Percentiles rank a stretch among this genome's conserved stretches.
Conservation (phyloP, 2,113 vertebrate species). For the Falco punctatus region DNA sequence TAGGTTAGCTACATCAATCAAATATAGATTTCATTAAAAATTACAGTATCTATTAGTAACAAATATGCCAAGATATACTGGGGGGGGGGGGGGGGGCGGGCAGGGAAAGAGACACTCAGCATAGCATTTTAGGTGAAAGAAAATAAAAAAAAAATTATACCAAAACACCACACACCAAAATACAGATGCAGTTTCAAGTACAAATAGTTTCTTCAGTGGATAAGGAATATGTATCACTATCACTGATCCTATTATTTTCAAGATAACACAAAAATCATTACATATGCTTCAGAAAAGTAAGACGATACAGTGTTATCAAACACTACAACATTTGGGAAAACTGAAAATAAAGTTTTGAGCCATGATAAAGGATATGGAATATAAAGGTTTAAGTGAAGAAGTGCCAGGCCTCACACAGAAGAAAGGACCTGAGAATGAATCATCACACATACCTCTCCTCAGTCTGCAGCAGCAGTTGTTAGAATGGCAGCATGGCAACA, state of each 20-base stretch:
- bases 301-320: neutral
- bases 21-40: neutral
- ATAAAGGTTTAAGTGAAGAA: neutral
- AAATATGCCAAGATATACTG: neutral
- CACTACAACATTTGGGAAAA: neutral
- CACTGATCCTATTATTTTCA: neutral
- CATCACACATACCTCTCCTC: neutral
- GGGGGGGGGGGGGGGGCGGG: too few relatives aligned
- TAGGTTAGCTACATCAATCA: neutral
- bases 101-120: neutral
- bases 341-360: neutral
- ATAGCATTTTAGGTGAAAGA: neutral
- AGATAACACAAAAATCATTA: neutral
- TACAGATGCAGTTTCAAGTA: neutral
- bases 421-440: neutral
- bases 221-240: neutral
- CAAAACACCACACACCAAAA: neutral
- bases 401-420: neutral
- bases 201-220: neutral
- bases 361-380: neutral
- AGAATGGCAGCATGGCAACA: fast-evolving
- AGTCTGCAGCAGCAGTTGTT: neutral
- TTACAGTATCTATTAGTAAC: neutral
- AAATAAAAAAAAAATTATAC: neutral
- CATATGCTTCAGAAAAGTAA: neutral